A percentile compares a stretch with the other conserved stretches of the same genome.
These are phyloP conservation scores for Aulostomus chinensis DNA, from an alignment of 2,797 vertebrate species.

Conservation along the genomic window DNA sequence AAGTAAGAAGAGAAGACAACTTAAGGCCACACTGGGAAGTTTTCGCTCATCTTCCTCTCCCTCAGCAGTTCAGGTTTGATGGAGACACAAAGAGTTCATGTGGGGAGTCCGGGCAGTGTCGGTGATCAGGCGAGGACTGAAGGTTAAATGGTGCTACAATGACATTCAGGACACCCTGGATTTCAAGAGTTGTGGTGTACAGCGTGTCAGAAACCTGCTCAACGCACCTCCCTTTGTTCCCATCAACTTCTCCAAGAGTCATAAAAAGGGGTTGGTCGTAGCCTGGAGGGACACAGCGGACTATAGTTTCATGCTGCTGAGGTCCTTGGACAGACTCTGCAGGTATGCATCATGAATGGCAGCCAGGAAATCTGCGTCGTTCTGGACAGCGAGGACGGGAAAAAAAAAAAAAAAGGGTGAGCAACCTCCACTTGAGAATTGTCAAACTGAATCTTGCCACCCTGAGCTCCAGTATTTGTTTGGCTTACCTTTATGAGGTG, in stretches of 20 bases:
- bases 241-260: too few relatives aligned
- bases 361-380: conserved; percentile 90
- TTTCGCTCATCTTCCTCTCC: background rate
- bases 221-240: too few relatives aligned
- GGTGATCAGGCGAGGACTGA: conserved; percentile 2
- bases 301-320: conserved; percentile 88
- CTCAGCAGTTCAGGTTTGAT: conserved; percentile 14
- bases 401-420: conserved; percentile 10
- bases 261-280: too few relatives aligned
- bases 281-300: too few relatives aligned
- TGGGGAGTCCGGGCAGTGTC: background rate
- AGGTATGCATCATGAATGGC: conserved; percentile 94
- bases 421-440: too few relatives aligned
- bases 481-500: conserved; percentile 87
- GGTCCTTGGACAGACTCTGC: conserved; percentile 88
- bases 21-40: background rate
- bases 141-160: conserved; percentile 1
- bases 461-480: too few relatives aligned
- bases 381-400: conserved; percentile 76
- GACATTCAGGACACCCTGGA: background rate
- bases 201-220: too few relatives aligned
- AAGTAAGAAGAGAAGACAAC: conserved; percentile 10
- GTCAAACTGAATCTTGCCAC: too few relatives aligned
- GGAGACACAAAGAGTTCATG: conserved; percentile 5
- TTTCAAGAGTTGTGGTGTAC: too few relatives aligned